These are phyloP conservation scores for Stenodema calcarata DNA, from an alignment of 2,888 invertebrate species.

Conservation along the genomic window DNA sequence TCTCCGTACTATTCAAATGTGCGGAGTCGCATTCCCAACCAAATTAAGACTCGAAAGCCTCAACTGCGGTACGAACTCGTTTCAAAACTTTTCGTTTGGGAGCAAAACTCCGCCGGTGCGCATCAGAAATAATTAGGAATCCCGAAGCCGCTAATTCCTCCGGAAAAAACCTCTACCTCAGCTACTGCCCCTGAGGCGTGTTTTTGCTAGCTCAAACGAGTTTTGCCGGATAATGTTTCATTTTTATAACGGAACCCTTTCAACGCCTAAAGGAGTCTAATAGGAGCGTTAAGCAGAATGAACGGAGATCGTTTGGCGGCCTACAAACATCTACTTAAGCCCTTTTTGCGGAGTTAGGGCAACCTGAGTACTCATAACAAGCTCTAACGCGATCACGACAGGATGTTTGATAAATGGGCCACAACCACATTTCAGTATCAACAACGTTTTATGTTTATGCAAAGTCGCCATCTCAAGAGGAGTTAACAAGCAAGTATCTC, in stretches of 20 bases:
- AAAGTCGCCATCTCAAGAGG: no score
- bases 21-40: no score
- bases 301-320: neutral
- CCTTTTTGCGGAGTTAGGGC: neutral
- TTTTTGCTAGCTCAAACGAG: neutral
- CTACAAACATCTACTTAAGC: neutral
- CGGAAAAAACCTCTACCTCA: neutral
- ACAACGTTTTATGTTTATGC: no score
- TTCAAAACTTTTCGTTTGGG: neutral
- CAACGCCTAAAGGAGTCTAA: neutral
- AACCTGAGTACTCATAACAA: neutral
- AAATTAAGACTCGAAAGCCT: no score
- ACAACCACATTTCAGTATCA: no score
- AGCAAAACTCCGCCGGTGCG: neutral
- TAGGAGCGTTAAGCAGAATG: neutral
- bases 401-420: neutral
- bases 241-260: slow-evolving; percentile 32
- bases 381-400: neutral
- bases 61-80: no score
- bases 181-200: neutral
- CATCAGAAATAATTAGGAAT: neutral
- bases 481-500: no score
- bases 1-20: no score
- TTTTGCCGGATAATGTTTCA: slow-evolving; percentile 6
- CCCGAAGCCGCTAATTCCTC: neutral